Evolutionary conservation across 64 coral and sea anemone species (phyloP).

Genomic region (Dendronephthya gigantea): DNA sequence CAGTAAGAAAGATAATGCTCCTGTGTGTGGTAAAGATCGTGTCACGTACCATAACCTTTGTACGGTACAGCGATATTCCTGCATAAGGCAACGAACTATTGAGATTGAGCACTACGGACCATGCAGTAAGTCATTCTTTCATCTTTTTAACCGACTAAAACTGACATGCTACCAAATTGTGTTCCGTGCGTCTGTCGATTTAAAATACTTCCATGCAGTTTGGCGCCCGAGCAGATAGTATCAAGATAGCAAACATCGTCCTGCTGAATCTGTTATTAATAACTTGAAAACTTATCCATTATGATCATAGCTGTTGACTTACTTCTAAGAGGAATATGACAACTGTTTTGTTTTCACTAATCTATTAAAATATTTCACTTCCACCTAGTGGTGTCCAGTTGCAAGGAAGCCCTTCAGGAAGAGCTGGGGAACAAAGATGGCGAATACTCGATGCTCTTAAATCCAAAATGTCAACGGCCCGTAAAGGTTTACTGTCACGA

Average conservation of each 20-base stretch:
- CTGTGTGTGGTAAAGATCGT: neutral
- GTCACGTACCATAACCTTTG: neutral
- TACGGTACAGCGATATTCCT: neutral
- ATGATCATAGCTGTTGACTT: too few relatives aligned
- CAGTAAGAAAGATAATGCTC: neutral
- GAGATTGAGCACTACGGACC: neutral
- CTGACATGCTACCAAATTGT: too few relatives aligned
- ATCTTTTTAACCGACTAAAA: too few relatives aligned
- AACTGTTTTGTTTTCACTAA: too few relatives aligned
- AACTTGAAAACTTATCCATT: too few relatives aligned
- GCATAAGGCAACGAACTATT: neutral
- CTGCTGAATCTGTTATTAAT: too few relatives aligned
- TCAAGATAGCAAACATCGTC: too few relatives aligned
- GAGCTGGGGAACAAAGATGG: slow-evolving; percentile 18
- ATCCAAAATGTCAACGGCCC: slow-evolving; percentile 3
- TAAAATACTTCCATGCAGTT: too few relatives aligned
- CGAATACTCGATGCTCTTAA: neutral
- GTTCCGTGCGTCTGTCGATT: too few relatives aligned
- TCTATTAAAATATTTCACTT: too few relatives aligned
- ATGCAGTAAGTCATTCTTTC: neutral
- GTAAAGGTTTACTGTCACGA: slow-evolving; percentile 8
- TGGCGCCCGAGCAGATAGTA: too few relatives aligned
- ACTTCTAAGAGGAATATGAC: too few relatives aligned
- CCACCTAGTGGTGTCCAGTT: neutral
- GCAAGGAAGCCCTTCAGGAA: neutral